phyloP scores from a whole-genome alignment of 2,888 invertebrate genomes.

The Xestia rhomboidea region DNA sequence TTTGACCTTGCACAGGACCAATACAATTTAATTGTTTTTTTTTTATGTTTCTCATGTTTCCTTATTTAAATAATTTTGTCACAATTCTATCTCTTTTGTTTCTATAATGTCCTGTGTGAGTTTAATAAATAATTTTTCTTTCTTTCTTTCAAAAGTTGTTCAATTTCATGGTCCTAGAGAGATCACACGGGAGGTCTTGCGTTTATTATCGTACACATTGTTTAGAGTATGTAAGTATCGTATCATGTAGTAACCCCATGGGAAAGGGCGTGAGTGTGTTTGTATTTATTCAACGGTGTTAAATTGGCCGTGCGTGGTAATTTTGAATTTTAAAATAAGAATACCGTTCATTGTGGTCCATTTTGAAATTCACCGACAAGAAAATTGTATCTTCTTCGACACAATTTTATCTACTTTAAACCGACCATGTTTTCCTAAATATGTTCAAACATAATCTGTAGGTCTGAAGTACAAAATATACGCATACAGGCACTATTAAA shows the following conservation, averaged over 20 bases:
- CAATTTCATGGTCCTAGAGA: no score
- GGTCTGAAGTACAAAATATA: slow-evolving; percentile 20
- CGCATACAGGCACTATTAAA: slow-evolving; percentile 14
- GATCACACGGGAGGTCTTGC: no score
- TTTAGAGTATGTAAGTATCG: background rate
- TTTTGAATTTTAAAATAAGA: background rate
- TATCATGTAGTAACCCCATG: background rate
- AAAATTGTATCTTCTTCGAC: background rate
- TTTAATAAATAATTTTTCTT: no score
- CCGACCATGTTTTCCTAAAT: background rate
- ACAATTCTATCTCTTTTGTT: no score
- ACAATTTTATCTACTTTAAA: background rate
- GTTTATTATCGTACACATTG: no score
- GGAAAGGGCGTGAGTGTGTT: background rate
- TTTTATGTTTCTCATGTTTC: no score
- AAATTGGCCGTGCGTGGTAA: background rate
- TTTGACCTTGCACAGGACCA: no score
- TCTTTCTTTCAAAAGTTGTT: no score
- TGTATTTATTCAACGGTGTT: background rate
- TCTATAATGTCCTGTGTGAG: no score
- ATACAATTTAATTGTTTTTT: no score
- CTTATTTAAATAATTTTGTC: no score
- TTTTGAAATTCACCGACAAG: background rate
- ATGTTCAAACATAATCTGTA: slow-evolving; percentile 11
- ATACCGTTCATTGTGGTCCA: no score